phyloP scores from a whole-genome alignment of 1,140 invertebrate genomes.

The Brachionus plicatilis region DNA sequence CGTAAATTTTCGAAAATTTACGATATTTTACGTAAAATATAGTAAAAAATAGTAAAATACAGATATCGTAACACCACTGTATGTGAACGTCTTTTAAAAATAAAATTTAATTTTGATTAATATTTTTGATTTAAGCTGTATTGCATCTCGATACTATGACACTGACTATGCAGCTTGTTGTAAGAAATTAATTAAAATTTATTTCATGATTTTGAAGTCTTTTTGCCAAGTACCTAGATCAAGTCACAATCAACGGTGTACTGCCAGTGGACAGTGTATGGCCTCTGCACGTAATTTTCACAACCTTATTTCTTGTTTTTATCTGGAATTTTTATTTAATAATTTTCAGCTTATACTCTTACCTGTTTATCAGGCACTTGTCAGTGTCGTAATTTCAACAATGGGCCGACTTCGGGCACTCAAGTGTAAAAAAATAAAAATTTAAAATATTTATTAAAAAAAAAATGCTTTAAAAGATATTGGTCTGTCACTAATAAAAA shows the following conservation, averaged over 20 bases:
- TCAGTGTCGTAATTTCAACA: not conserved
- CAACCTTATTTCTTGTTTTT: not conserved
- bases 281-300: not conserved
- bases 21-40: too few species aligned
- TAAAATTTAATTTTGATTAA: not conserved
- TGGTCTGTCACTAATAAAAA: not conserved
- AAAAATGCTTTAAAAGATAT: not conserved
- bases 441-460: too few species aligned
- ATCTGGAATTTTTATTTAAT: too few species aligned
- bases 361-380: not conserved
- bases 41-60: too few species aligned
- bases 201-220: not conserved
- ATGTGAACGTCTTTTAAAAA: too few species aligned
- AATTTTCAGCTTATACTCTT: not conserved
- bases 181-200: not conserved
- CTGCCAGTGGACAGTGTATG: not conserved
- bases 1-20: too few species aligned
- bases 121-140: not conserved
- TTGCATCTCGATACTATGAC: not conserved
- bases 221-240: not conserved
- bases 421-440: not conserved
- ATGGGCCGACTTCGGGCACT: not conserved
- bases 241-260: not conserved
- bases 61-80: too few species aligned
- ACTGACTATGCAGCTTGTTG: not conserved